phyloP scores from a whole-genome alignment of 2,113 vertebrate species.

The Eurypyga helias region DNA sequence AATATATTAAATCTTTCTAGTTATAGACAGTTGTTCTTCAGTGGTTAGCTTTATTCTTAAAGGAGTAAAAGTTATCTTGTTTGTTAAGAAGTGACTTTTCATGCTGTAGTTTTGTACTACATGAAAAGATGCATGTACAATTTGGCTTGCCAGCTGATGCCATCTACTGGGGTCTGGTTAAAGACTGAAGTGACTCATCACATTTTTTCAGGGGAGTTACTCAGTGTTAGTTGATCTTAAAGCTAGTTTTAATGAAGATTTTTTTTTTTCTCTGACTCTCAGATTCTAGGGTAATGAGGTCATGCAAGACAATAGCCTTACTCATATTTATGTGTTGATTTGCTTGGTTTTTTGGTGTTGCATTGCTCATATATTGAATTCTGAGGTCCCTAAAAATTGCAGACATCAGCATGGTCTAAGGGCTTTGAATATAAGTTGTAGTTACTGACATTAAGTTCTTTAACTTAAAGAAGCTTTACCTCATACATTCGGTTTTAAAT shows the following conservation, averaged over 20 bases:
- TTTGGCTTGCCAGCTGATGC: slow-evolving; percentile 41
- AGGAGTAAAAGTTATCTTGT: not conserved
- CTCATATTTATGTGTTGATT: not conserved
- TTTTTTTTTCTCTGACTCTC: not conserved
- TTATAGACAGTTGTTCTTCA: not conserved
- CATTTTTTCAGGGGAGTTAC: not conserved
- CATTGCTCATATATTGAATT: not conserved
- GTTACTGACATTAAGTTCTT: not conserved
- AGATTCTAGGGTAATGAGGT: not conserved
- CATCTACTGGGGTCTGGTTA: slow-evolving; percentile 46
- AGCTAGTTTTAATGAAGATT: not conserved
- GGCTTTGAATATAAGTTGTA: not conserved
- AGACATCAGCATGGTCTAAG: not conserved
- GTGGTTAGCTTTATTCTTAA: not conserved
- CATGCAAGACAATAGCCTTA: not conserved
- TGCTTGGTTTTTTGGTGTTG: accelerated
- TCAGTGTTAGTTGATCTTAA: not conserved
- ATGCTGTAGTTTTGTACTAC: not conserved
- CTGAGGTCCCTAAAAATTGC: not conserved
- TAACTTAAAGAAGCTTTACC: not conserved
- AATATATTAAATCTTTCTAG: not conserved
- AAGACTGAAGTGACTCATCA: not conserved
- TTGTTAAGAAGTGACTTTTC: not conserved
- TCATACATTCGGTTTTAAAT: not conserved
- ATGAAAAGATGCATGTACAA: not conserved